Evolutionary conservation across 2,888 invertebrate species (phyloP).

Genomic region (Cheiracanthium punctorium): DNA sequence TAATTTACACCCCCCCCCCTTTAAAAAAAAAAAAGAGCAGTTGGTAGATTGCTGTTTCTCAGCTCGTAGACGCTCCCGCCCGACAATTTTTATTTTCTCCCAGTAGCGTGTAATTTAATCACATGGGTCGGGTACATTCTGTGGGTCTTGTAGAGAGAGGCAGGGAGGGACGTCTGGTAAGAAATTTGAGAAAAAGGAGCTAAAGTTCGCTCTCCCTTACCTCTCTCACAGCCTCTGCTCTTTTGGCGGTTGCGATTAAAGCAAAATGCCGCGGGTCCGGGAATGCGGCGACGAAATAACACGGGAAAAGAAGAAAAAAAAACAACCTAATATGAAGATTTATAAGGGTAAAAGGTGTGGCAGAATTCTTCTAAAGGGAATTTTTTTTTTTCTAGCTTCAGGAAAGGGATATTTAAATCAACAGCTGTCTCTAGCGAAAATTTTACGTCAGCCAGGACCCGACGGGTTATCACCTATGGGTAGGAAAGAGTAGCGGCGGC

Average conservation of each 20-base stretch:
- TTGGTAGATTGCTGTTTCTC: neutral
- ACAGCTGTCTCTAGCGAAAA: neutral
- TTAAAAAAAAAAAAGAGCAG: no score
- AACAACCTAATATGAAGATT: neutral
- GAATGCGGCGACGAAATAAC: neutral
- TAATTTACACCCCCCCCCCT: no score
- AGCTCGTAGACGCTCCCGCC: neutral
- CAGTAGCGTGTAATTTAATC: constrained; percentile 62
- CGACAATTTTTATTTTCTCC: no score
- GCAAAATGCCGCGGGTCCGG: neutral
- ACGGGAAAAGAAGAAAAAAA: neutral
- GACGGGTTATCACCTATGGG: neutral
- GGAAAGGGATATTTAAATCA: neutral
- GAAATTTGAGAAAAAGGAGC: constrained; percentile 49
- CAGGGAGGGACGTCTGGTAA: neutral
- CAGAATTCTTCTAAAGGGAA: constrained; percentile 28
- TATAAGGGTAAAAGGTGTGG: constrained; percentile 36
- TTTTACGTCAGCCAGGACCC: neutral
- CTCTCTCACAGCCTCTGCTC: neutral
- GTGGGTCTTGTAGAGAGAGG: neutral
- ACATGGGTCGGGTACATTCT: constrained; percentile 52
- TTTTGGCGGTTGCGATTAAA: constrained; percentile 44
- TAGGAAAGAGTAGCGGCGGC: neutral
- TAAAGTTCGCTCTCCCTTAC: neutral
- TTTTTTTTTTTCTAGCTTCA: no score